Evolutionary conservation across 2,797 vertebrate species (phyloP), one percentile per base, ranked within the genome.

Genomic region (Brachyrhaphis roseni): DNA sequence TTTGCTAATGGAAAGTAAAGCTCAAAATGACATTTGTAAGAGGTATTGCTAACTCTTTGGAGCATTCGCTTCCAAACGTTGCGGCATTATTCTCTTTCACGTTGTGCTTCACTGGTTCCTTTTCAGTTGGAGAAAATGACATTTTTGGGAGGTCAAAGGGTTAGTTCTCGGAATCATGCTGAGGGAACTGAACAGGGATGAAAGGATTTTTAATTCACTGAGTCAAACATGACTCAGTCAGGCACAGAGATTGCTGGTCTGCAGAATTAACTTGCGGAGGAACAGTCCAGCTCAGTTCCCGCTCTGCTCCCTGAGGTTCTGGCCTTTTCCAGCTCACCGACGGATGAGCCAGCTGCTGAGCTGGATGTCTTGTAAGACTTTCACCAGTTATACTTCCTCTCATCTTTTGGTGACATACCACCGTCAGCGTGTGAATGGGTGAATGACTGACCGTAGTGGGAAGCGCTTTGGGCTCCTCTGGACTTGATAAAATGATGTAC

Each of bases 261-360:
- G 72, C 68, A 76, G 68, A 81, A 34, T 62, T 77, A 18, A n/a
- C 76, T 71, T 77, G 45, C 49, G 2, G n/a, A 66, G 43, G 45
- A 79, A 31, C 71, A 43, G 26, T 45, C 82, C 78, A 68, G 13
- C 20, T 28, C 31, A 3, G 31, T 45, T 59, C 3, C 26, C n/a
- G 20, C 53, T 34, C 39, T 66, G 11, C 45, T 78, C 47, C 39
- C 12, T 4, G 59, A 46, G 47, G 59, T 59, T 7, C 80, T 87
- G 84, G 77, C 85, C 82, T 62, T 86, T 82, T 85, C 62, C 74
- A 75, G 68, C 55, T 66, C 39, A 51, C 74, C 84, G 76, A 88
- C 86, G 81, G 86, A 47, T 72, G 75, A 87, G 15, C 43, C 74
- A 62, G 74, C 72, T 83, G 72, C 78, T 78, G 84, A 78, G 78